Base-by-base conservation (phyloP, 2,888 invertebrate genomes). In the Monochamus alternatus region DNA sequence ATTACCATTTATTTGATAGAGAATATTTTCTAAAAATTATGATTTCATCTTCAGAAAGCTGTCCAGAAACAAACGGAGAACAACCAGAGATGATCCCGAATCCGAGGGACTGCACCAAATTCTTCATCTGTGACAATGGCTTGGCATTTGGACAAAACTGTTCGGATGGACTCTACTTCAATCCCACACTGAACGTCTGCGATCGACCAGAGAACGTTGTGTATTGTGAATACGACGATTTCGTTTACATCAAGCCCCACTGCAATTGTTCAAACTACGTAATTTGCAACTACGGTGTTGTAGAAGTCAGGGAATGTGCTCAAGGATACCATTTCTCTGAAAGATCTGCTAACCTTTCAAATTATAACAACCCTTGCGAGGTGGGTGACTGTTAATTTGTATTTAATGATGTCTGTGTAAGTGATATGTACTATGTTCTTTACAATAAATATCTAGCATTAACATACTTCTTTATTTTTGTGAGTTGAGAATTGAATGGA, bases 51-150 rank as follows among this genome's bases (percentile, higher is more conserved):
- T 47, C 31, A 69, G 69, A 47, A 31, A 69, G 31, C 69, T 69
- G 69, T 30, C 69, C 69, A 22, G 69, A 43, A 47, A 31, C 9
- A 14, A 60, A 69, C 8, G 10, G 30, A 12, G 14, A 30, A 5
- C 12, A 60, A 14, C 47, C 69, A 4, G 69, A 60, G 22, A 30
- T 69, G 7, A 5, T 69, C 30, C 31, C 69, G 0, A 60, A 69
- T 12, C 22, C 43, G 10, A 59, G 12, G 9, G 78, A 80, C 65
- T 83, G 81, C 51, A 76, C 75, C 3, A 81, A 80, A 58, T 82
- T 81, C 55, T 82, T 76, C 67, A 77, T 79, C 51, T 82, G 82
- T 66, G 79, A 80, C 8, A 81, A 78, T 64, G 83, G 82, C 51
- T 65, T 70, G 22, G 73, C 80, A 0, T 76, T 77, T 72, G 9